Evolutionary conservation across 2,797 vertebrate species (phyloP).

Genomic region (Gallinago nigripennis): DNA sequence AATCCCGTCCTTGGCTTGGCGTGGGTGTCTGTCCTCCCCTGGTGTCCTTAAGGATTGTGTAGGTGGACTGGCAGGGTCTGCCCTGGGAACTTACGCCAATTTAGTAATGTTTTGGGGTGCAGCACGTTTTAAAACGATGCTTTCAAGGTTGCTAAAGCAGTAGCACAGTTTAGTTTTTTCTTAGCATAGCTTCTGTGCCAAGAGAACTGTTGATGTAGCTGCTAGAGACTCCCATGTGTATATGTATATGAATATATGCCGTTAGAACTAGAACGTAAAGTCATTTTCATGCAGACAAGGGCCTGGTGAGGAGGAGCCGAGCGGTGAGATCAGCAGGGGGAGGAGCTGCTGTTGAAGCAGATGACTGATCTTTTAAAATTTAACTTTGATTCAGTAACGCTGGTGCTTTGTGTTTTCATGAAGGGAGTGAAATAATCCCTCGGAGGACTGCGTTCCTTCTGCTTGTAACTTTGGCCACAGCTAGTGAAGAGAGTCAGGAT

Average conservation of each 20-base stretch:
- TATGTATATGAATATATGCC: rapidly evolving
- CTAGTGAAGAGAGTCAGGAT: neutral
- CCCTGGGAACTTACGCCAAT: neutral
- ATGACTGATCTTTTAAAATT: neutral
- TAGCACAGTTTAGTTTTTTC: neutral
- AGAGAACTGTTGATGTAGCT: neutral
- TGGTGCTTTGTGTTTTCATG: neutral
- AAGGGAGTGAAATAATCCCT: neutral
- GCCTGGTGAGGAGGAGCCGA: neutral
- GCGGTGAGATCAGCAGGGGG: neutral
- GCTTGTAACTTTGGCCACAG: neutral
- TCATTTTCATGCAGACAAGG: neutral
- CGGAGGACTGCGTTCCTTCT: neutral
- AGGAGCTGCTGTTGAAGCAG: neutral
- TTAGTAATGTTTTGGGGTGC: neutral
- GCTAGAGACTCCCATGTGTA: rapidly evolving
- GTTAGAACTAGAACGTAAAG: neutral
- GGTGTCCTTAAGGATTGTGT: rapidly evolving
- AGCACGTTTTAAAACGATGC: rapidly evolving
- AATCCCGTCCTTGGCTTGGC: neutral
- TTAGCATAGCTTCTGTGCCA: rapidly evolving
- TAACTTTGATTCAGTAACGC: rapidly evolving
- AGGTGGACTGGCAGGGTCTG: neutral
- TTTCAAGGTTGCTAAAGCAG: neutral
- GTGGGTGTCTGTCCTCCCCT: neutral